Base-by-base conservation (phyloP, 2,888 invertebrate genomes). In the Archips crataeganus region DNA sequence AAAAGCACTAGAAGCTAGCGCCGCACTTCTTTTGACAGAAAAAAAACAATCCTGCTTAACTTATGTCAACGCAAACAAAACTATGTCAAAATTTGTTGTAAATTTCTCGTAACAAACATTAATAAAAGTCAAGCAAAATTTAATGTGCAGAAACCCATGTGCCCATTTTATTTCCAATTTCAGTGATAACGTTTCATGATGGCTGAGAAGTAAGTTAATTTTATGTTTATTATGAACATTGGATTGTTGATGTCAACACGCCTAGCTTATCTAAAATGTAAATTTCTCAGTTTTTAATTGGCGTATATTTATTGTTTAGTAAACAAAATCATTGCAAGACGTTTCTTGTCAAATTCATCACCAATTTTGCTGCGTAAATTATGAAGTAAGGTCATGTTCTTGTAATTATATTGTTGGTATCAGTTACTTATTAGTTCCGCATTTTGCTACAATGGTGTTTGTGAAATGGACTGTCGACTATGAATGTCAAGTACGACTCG, bases 41-140 rank as follows among this genome's bases (percentile, higher is more conserved):
- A 71, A 79, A 81, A 77, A 80, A 76, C 85, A 81, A 76, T 69
- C 80, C 82, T 36, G 79, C 86, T 80, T 81, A 34, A 79, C 87
- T 85, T 84, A 89, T 92, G 94, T 93, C 94, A 94, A 91, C 90
- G 91, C 93, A 92, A 93, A 93, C 91, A 92, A 93, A 92, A 92
- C 87, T 91, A 91, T 91, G 93, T 93, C 92, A 92, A 92, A 90
- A 90, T 84, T 89, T 89, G 82, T 90, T 90, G 89, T 88, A 93
- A 93, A 92, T 93, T 93, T 88, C 84, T 81, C 88, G 93, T 93
- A 90, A 91, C 89, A 90, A 88, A 85, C 87, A 86, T 82, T 57
- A 4, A 54, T 54, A 90, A 88, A 85, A 90, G 88, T 84, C 82
- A 80, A 78, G 81, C 78, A 83, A 81, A 80, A 87, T 86, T 88